Conservation (phyloP, 2,888 invertebrate species). For the Pachliopta kotzebuea region DNA sequence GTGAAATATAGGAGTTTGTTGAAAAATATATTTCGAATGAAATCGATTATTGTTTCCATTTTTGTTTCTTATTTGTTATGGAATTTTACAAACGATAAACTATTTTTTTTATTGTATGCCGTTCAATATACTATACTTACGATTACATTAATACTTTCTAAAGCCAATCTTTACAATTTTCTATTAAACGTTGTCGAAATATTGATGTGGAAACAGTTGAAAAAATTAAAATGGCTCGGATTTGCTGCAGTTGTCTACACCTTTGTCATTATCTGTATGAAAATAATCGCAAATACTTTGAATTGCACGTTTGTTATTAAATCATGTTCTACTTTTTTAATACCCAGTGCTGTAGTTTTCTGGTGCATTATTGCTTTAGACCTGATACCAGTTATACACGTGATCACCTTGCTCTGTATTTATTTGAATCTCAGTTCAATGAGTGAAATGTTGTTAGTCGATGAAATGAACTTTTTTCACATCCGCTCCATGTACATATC, state of each 20-base stretch:
- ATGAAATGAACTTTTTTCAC: not conserved
- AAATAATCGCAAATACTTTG: not conserved
- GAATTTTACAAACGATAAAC: not conserved
- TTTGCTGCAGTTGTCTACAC: not conserved
- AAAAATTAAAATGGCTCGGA: slow-evolving; percentile 5
- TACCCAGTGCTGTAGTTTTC: not conserved
- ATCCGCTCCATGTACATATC: not conserved
- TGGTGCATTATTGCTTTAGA: slow-evolving; percentile 6
- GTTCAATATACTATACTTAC: not conserved
- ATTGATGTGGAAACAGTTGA: not conserved
- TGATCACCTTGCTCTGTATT: not conserved
- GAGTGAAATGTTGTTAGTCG: not conserved
- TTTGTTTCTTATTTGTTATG: not conserved
- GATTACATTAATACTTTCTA: not conserved
- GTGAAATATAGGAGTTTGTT: not conserved
- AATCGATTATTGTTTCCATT: not conserved
- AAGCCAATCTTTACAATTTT: slow-evolving; percentile 4
- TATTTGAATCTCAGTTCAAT: slow-evolving; percentile 3
- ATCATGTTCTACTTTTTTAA: too few species aligned
- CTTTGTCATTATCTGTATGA: not conserved
- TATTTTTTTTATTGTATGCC: not conserved
- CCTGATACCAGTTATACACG: not conserved
- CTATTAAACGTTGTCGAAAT: not conserved
- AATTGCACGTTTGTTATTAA: not conserved
- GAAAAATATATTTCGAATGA: slow-evolving; percentile 4